Conservation (phyloP, 1,140 invertebrate genomes). For the Oryctes rhinoceros region DNA sequence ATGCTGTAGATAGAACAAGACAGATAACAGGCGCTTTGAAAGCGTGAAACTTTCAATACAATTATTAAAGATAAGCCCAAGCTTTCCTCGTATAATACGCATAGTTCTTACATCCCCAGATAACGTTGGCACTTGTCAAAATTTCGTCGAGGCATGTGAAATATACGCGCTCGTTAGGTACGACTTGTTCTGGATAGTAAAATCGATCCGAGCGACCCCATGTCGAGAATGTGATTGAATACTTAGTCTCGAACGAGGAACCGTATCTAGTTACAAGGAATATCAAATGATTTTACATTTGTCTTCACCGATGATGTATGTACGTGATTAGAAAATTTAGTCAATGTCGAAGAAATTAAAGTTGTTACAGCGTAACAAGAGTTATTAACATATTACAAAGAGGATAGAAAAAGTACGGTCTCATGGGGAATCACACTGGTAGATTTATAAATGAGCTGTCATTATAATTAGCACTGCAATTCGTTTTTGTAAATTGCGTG, state of each 20-base stretch:
- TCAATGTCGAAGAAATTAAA: conserved; percentile 8
- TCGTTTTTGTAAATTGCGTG: too few species aligned
- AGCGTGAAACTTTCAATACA: too few species aligned
- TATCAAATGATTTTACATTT: conserved; percentile 20
- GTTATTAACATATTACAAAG: not conserved
- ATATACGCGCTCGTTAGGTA: not conserved
- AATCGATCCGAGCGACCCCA: conserved; percentile 2
- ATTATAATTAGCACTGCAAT: too few species aligned
- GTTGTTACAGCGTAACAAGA: not conserved
- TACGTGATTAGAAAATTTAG: not conserved
- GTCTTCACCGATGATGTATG: conserved; percentile 2
- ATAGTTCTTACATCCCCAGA: too few species aligned
- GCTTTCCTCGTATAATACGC: too few species aligned
- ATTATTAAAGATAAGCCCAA: too few species aligned
- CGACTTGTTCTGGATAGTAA: conserved; percentile 4
- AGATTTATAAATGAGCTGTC: too few species aligned
- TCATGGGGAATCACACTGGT: not conserved
- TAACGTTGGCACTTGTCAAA: not conserved
- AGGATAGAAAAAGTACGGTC: not conserved
- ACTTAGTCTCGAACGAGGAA: conserved; percentile 3
- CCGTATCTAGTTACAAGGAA: not conserved
- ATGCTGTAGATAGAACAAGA: too few species aligned
- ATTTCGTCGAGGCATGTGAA: not conserved
- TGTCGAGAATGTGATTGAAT: conserved; percentile 2
- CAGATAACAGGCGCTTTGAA: too few species aligned